Conservation (phyloP, 2,888 invertebrate species). For the Folsomia manolachei region DNA sequence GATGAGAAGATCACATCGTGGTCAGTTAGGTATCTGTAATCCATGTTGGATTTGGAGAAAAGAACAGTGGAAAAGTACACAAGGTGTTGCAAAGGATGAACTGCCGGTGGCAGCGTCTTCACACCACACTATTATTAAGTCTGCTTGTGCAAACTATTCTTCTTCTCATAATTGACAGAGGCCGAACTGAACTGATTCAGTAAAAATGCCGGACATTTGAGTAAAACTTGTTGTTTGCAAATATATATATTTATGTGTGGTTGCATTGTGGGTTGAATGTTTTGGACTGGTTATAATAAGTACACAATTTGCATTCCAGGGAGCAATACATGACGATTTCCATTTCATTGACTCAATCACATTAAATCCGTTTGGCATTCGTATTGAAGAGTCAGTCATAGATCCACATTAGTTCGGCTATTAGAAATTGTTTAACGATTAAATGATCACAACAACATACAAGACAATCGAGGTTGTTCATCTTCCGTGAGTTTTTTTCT, state of each 20-base stretch:
- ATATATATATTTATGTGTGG: too few species aligned
- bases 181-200: not conserved
- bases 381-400: not conserved
- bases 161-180: not conserved
- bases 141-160: constrained; percentile 14
- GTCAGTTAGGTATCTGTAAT: too few species aligned
- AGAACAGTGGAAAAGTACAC: constrained; percentile 1
- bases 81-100: constrained; percentile 17
- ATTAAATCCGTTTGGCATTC: not conserved
- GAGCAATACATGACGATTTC: not conserved
- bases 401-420: not conserved
- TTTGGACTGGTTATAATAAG: not conserved
- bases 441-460: too few species aligned
- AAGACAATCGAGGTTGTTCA: not conserved
- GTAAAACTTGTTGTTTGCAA: too few species aligned
- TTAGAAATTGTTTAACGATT: not conserved
- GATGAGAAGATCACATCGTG: not conserved
- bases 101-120: constrained; percentile 12
- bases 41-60: not conserved
- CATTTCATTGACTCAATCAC: not conserved
- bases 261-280: too few species aligned
- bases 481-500: not conserved
- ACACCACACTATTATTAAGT: constrained; percentile 9
- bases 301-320: not conserved
- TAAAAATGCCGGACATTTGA: not conserved